Percentiles rank a stretch among this genome's conserved stretches.
phyloP scores from a whole-genome alignment of 2,797 vertebrate genomes.

The Sorex maritimensis region DNA sequence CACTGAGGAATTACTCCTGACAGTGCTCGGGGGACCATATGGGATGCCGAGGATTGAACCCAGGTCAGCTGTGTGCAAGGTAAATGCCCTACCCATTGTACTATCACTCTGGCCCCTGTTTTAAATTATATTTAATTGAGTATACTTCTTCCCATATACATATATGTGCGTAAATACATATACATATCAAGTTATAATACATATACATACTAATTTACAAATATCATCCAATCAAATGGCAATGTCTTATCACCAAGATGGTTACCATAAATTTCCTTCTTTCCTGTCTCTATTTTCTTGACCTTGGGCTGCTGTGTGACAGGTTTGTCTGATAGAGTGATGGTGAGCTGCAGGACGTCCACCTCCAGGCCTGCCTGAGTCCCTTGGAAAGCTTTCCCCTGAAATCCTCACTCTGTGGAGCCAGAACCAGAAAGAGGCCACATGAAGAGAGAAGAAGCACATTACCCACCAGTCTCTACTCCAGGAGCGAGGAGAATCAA shows the following conservation, averaged over 20 bases:
- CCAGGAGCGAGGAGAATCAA: neutral
- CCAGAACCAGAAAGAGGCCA: neutral
- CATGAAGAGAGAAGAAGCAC: neutral
- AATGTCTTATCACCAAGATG: neutral
- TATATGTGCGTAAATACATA: too few species aligned
- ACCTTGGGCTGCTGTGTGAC: neutral
- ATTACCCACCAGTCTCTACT: neutral
- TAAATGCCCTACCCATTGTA: too few species aligned
- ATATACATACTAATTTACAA: neutral
- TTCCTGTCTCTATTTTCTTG: neutral
- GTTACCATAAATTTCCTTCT: neutral
- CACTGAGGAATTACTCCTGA: too few species aligned
- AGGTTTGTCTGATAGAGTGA: neutral
- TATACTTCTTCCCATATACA: neutral
- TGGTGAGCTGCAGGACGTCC: neutral
- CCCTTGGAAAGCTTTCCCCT: neutral
- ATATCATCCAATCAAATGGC: neutral
- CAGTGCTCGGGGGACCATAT: too few species aligned
- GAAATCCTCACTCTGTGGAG: neutral
- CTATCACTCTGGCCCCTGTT: too few species aligned
- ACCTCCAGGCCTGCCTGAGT: neutral
- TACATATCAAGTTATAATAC: too few species aligned
- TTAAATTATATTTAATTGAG: too few species aligned
- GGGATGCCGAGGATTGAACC: too few species aligned
- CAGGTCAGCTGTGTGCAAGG: too few species aligned